Percentiles rank a stretch among this genome's conserved stretches.
Conservation (phyloP, 1,140 invertebrate genomes). For the Asobara japonica region DNA sequence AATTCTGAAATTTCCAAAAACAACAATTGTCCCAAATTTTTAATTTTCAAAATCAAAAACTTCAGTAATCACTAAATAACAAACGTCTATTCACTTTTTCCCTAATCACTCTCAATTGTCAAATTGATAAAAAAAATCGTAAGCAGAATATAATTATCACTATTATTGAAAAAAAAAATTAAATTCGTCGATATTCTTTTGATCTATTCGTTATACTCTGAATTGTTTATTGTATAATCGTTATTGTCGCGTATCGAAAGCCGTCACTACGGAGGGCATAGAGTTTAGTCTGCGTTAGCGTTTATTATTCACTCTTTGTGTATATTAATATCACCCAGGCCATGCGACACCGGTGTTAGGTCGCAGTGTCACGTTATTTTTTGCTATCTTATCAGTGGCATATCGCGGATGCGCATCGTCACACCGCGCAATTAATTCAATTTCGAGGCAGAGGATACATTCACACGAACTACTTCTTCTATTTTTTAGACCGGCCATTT, state of each 20-base stretch:
- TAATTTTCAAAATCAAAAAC: no score
- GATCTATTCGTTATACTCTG: no score
- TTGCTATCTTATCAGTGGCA: neutral
- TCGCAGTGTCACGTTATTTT: constrained; percentile 4
- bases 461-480: constrained; percentile 23
- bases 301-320: constrained; percentile 3
- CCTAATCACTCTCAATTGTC: no score
- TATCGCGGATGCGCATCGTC: neutral
- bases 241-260: neutral
- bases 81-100: no score
- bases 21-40: no score
- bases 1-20: no score
- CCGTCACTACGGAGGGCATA: constrained; percentile 3
- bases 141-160: no score
- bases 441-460: neutral
- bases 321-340: constrained; percentile 8
- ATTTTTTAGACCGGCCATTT: constrained; percentile 22
- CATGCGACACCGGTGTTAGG: neutral
- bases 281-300: neutral
- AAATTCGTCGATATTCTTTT: no score
- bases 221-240: no score
- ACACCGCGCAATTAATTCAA: constrained; percentile 7
- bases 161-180: no score
- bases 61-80: no score
- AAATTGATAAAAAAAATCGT: no score